A percentile compares a stretch with the other conserved stretches of the same genome.
These are phyloP conservation scores for Sebastes oblongus DNA, from an alignment of 2,797 vertebrate genomes.

Conservation along the genomic window DNA sequence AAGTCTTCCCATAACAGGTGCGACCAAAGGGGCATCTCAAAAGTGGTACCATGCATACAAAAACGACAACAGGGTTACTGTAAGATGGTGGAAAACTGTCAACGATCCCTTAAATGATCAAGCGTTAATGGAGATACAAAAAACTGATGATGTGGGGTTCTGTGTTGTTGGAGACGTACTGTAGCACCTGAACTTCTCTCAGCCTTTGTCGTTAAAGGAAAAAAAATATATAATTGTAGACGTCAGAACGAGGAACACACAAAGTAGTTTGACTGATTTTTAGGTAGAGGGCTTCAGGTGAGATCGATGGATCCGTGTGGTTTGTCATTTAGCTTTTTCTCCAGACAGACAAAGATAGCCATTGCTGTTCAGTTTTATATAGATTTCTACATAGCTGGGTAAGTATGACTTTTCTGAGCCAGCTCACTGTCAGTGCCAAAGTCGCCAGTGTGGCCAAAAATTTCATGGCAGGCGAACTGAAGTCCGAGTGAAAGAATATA, in stretches of 20 bases:
- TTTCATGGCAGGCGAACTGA: slow-evolving; percentile 43
- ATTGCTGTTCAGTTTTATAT: slow-evolving; percentile 23
- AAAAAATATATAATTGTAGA: slow-evolving; percentile 2
- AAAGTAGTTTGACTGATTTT: slow-evolving; percentile 4
- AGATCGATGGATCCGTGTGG: background rate
- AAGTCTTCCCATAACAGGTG: slow-evolving; percentile 89
- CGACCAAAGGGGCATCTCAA: slow-evolving; percentile 82
- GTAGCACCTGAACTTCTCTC: slow-evolving; percentile 85
- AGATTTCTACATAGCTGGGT: slow-evolving; percentile 54
- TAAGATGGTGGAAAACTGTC: slow-evolving; percentile 60
- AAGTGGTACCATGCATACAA: slow-evolving; percentile 89
- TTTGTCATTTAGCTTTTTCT: slow-evolving; percentile 8
- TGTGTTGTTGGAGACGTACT: slow-evolving; percentile 78
- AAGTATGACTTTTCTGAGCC: slow-evolving; percentile 40
- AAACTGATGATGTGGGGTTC: slow-evolving; percentile 77
- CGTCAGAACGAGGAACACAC: slow-evolving; percentile 18
- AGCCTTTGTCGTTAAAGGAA: slow-evolving; percentile 47
- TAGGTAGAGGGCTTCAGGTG: slow-evolving; percentile 17
- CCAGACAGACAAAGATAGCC: slow-evolving; percentile 36
- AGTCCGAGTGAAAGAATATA: slow-evolving; percentile 44
- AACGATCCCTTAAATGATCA: slow-evolving; percentile 66
- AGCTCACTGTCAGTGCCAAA: slow-evolving; percentile 44
- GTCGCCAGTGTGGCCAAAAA: slow-evolving; percentile 17
- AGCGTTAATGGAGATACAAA: slow-evolving; percentile 74
- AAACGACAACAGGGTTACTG: slow-evolving; percentile 61